Evolutionary conservation across 2,888 invertebrate species (phyloP).

Genomic region (Tolmerus cingulatus): DNA sequence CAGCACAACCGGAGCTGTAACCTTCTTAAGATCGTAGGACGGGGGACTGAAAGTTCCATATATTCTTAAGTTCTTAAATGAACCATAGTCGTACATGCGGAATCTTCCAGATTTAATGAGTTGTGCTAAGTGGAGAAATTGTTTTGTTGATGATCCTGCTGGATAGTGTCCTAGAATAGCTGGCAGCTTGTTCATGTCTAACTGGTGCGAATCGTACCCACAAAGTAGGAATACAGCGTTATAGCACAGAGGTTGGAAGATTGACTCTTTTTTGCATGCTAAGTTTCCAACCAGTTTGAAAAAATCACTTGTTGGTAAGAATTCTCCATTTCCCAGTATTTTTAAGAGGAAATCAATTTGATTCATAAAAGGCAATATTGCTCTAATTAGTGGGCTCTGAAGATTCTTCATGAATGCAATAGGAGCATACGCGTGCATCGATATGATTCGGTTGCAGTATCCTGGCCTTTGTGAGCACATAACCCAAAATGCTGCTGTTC

Average conservation of each 20-base stretch:
- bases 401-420: slow-evolving; percentile 65
- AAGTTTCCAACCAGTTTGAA: slow-evolving; percentile 61
- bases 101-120: slow-evolving; percentile 62
- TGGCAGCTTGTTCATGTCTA: slow-evolving; percentile 64
- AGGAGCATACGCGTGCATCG: slow-evolving; percentile 65
- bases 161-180: slow-evolving; percentile 64
- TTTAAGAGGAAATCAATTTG: slow-evolving; percentile 42
- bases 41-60: slow-evolving; percentile 67
- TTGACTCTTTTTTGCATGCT: slow-evolving; percentile 65
- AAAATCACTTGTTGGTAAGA: slow-evolving; percentile 67
- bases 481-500: slow-evolving; percentile 65
- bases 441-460: slow-evolving; percentile 63
- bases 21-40: slow-evolving; percentile 65
- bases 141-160: slow-evolving; percentile 63
- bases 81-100: slow-evolving; percentile 63
- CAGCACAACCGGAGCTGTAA: slow-evolving; percentile 67
- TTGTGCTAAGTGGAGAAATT: slow-evolving; percentile 64
- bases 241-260: slow-evolving; percentile 67
- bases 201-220: slow-evolving; percentile 60
- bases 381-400: slow-evolving; percentile 59
- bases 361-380: slow-evolving; percentile 53
- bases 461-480: slow-evolving; percentile 62
- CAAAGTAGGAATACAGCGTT: slow-evolving; percentile 67
- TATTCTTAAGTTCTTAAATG: slow-evolving; percentile 62
- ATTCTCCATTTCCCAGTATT: slow-evolving; percentile 63